phyloP scores from a whole-genome alignment of 2,113 vertebrate species.

The Lepus timidus region DNA sequence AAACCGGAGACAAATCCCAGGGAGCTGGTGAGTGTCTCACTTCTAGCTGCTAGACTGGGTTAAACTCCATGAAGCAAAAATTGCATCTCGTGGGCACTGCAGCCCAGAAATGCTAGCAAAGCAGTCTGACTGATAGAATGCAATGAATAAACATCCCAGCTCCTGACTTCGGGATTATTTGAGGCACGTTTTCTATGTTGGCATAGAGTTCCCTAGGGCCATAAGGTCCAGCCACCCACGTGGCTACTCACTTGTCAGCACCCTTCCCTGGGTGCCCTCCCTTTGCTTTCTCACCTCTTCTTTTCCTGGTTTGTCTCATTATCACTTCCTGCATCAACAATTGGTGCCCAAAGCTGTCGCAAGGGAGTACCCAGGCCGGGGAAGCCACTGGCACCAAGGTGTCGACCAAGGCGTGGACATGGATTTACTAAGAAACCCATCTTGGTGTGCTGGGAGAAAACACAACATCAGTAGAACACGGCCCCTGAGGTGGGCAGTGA shows the following conservation, averaged over 20 bases:
- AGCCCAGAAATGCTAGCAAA: neutral
- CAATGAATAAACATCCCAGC: neutral
- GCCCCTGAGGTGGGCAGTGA: neutral
- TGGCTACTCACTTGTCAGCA: neutral
- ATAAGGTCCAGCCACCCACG: neutral
- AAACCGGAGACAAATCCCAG: neutral
- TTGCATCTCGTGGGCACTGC: neutral
- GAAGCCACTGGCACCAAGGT: neutral
- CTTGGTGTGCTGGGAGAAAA: neutral
- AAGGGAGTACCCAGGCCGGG: neutral
- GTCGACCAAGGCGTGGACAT: neutral
- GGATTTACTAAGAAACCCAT: neutral
- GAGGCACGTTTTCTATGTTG: neutral
- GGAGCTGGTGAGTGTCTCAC: neutral
- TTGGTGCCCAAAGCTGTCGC: neutral
- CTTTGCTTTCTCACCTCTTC: neutral
- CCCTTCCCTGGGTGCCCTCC: neutral
- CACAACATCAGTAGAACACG: neutral
- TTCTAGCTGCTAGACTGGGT: neutral
- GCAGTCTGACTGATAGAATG: neutral
- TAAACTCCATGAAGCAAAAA: conserved; percentile 1
- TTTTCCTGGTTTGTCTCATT: neutral
- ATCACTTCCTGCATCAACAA: neutral
- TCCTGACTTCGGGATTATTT: neutral
- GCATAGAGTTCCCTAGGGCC: neutral